These are phyloP conservation scores for Drosophila kohkoa DNA, from an alignment of 1,140 invertebrate genomes.

Conservation along the genomic window DNA sequence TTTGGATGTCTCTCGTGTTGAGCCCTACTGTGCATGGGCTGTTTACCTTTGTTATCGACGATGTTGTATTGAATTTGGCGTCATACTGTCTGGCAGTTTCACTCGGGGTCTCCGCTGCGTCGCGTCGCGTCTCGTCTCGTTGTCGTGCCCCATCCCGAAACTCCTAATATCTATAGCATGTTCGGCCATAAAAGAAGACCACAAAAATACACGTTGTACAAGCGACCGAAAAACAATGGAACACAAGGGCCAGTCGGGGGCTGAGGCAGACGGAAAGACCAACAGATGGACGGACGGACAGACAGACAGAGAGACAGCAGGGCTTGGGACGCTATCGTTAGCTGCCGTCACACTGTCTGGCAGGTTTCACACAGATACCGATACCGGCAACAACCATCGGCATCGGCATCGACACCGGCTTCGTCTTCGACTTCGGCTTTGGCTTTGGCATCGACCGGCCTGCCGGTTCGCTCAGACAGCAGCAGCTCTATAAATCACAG, in stretches of 20 bases:
- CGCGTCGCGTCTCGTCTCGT: background rate
- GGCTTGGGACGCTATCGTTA: constrained; percentile 52
- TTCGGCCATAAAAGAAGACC: constrained; percentile 72
- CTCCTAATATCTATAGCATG: constrained; percentile 30
- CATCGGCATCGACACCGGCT: constrained; percentile 23
- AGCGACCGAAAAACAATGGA: constrained; percentile 67
- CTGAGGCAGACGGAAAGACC: constrained; percentile 12
- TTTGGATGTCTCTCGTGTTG: no score
- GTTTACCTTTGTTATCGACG: constrained; percentile 80
- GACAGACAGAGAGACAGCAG: constrained; percentile 16
- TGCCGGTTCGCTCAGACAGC: constrained; percentile 40
- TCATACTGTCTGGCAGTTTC: constrained; percentile 79
- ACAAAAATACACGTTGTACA: constrained; percentile 66
- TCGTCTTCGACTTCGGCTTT: constrained; percentile 25
- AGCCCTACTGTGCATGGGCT: constrained; percentile 28
- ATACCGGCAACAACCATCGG: constrained; percentile 34
- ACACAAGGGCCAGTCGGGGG: constrained; percentile 31
- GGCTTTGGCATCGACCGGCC: constrained; percentile 24
- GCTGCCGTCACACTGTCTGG: constrained; percentile 79
- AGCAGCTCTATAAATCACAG: constrained; percentile 77
- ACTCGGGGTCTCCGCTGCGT: constrained; percentile 31
- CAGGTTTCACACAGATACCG: constrained; percentile 75
- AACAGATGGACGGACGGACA: constrained; percentile 16
- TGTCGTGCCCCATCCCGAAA: constrained; percentile 9
- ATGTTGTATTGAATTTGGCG: constrained; percentile 77